Percentiles rank a stretch among this genome's conserved stretches.
phyloP scores from a whole-genome alignment of 2,797 vertebrate genomes.

The Sebastolobus alascanus region DNA sequence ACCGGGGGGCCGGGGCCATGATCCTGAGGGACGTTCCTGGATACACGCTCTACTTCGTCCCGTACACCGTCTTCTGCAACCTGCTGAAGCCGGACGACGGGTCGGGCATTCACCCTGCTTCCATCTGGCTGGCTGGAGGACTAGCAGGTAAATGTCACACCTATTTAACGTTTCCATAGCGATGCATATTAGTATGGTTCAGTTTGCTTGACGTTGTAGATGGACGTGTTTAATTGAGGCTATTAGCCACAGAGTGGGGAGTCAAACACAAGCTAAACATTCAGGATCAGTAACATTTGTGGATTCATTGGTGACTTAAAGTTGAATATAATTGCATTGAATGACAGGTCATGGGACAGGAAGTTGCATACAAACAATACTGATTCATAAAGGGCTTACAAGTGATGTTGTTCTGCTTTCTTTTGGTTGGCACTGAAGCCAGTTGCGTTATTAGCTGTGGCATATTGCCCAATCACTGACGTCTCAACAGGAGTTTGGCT shows the following conservation, averaged over 20 bases:
- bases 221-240: neutral
- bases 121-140: conserved; percentile 94
- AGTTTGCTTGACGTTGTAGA: neutral
- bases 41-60: conserved; percentile 94
- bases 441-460: too few species aligned
- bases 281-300: neutral
- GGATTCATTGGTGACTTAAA: neutral
- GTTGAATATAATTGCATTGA: neutral
- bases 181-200: neutral
- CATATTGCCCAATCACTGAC: neutral
- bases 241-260: neutral
- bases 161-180: neutral
- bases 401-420: neutral
- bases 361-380: neutral
- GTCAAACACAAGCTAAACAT: neutral
- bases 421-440: neutral
- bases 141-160: conserved; percentile 88
- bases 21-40: conserved; percentile 94
- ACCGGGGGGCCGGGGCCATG: conserved; percentile 92
- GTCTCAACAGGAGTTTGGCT: neutral
- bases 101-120: conserved; percentile 81
- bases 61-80: conserved; percentile 89
- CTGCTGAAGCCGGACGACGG: conserved; percentile 86
- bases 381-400: neutral
- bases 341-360: too few species aligned